Evolutionary conservation across 2,888 invertebrate genomes (phyloP).

Genomic region (Dione juno): DNA sequence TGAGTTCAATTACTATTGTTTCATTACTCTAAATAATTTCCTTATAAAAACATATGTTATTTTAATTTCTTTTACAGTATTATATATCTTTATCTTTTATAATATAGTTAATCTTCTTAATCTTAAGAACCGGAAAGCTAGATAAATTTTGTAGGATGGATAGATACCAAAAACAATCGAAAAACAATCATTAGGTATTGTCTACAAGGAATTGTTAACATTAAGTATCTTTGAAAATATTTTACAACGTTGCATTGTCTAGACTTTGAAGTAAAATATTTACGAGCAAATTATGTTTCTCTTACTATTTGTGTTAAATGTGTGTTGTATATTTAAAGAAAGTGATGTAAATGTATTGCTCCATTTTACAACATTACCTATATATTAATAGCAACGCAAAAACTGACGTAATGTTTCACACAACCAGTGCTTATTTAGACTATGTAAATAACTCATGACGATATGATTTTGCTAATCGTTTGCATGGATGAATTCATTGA

Average conservation of each 20-base stretch:
- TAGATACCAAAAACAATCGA: too few relatives aligned
- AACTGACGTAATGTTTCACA: slow-evolving; percentile 24
- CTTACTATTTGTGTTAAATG: slow-evolving; percentile 11
- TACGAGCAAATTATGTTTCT: not conserved
- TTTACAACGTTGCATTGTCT: not conserved
- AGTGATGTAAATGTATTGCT: slow-evolving; percentile 3
- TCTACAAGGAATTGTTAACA: not conserved
- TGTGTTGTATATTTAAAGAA: slow-evolving; percentile 16
- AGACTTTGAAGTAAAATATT: slow-evolving; percentile 1
- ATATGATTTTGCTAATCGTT: slow-evolving; percentile 26
- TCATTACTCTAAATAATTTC: too few relatives aligned
- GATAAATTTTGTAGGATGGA: too few relatives aligned
- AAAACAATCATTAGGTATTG: too few relatives aligned
- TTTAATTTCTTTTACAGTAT: too few relatives aligned
- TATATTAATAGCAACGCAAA: slow-evolving; percentile 21
- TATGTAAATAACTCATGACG: slow-evolving; percentile 22
- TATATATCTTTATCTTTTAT: too few relatives aligned
- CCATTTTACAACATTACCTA: slow-evolving; percentile 6
- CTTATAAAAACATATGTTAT: too few relatives aligned
- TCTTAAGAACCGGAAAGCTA: too few relatives aligned
- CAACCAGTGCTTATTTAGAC: slow-evolving; percentile 15
- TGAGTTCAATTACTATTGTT: too few relatives aligned
- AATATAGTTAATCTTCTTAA: too few relatives aligned
- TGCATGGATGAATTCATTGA: slow-evolving; percentile 18
- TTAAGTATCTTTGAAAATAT: not conserved